Evolutionary conservation across 2,888 invertebrate genomes (phyloP), one percentile per base, ranked within the genome.

Genomic region (Diarsia dahlii): DNA sequence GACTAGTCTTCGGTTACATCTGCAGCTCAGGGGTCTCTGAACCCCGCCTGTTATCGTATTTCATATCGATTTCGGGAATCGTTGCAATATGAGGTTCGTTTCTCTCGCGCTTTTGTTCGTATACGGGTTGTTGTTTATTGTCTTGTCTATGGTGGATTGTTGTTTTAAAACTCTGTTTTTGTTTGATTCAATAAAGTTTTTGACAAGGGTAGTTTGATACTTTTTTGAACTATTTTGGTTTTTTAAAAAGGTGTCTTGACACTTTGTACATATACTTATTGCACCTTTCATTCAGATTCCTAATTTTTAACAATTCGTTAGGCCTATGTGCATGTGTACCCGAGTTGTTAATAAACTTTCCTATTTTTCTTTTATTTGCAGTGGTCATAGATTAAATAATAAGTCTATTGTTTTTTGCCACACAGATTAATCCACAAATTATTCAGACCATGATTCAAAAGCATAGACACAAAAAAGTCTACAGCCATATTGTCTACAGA

Each of bases 11-110:
- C 76, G 76, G 85, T 89, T 89, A 87, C 84, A 84, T 87, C 87
- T 85, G 88, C 86, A 84, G 84, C 74, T 74, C 71, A 79, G 85
- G 74, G 91, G 90, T 90, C 90, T 86, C 72, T 85, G 91, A 91
- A 89, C 91, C 91, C 84, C 83, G 77, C 73, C 78, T 54, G 71
- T 85, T 85, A 84, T 81, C 72, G 78, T 83, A 77, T 80, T 84
- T 75, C 76, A 74, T 80, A 84, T 84, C 81, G 88, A 87, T 88
- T 85, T 84, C 64, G 63, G 71, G 50, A 82, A 78, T 76, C 65
- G 66, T 70, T 84, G 80, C 80, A 78, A 75, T 77, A 66, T 67
- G 67, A 64, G 48, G 60, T 79, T 64, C 28, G 48, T 39, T 64
- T 70, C 62, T 66, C 54, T 70, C 56, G 48, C 62, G 60, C 39